Conservation (phyloP, 2,888 invertebrate species). For the Caenorhabditis drosophilae region DNA sequence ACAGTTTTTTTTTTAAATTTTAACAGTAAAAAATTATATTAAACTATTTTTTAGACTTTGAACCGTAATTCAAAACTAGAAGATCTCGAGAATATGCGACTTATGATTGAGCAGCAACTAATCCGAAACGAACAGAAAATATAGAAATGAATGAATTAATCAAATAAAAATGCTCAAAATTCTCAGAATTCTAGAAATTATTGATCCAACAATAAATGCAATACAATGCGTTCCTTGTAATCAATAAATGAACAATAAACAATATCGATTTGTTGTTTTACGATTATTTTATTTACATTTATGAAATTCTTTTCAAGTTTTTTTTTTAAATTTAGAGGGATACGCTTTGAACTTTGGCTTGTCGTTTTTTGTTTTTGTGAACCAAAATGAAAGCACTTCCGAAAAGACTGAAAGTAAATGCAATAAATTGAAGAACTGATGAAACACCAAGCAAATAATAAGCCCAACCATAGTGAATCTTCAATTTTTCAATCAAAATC, state of each 20-base stretch:
- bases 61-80: conserved; percentile 10
- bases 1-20: no score
- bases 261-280: no score
- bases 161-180: no score
- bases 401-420: conserved; percentile 41
- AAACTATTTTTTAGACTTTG: background rate
- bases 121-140: no score
- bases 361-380: conserved; percentile 31
- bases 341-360: conserved; percentile 27
- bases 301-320: no score
- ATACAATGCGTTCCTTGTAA: no score
- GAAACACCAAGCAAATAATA: conserved; percentile 46
- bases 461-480: conserved; percentile 57
- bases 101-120: conserved; percentile 13
- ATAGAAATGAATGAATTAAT: no score
- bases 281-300: no score
- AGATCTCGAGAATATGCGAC: conserved; percentile 8
- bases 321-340: conserved; percentile 20
- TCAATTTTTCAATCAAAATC: conserved; percentile 12
- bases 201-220: no score
- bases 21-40: conserved; percentile 11
- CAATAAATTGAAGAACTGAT: conserved; percentile 29
- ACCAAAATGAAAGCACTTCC: conserved; percentile 41
- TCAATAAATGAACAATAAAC: no score
- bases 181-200: no score